phyloP scores from a whole-genome alignment of 1,140 invertebrate species.

The Drosophila malerkotliana region DNA sequence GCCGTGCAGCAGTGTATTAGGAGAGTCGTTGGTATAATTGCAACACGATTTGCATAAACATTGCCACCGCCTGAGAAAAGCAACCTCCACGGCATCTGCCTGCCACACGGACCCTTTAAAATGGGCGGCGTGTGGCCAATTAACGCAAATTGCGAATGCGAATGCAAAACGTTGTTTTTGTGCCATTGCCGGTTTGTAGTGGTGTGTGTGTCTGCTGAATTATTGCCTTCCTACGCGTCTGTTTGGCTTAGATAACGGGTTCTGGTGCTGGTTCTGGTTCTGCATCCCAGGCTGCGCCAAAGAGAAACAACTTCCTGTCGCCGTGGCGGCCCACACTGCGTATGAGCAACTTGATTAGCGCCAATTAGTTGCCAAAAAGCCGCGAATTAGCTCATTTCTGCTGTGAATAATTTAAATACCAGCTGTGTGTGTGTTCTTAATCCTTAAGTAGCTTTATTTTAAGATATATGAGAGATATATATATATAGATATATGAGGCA shows the following conservation, averaged over 20 bases:
- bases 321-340: slow-evolving; percentile 55
- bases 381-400: slow-evolving; percentile 61
- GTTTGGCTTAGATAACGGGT: slow-evolving; percentile 75
- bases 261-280: slow-evolving; percentile 13
- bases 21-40: slow-evolving; percentile 51
- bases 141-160: slow-evolving; percentile 64
- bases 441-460: slow-evolving; percentile 34
- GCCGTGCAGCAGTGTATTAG: slow-evolving; percentile 20
- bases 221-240: slow-evolving; percentile 54
- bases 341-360: slow-evolving; percentile 77
- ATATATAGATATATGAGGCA: not conserved
- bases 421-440: slow-evolving; percentile 1
- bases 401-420: slow-evolving; percentile 28
- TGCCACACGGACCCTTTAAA: slow-evolving; percentile 40
- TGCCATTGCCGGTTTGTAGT: slow-evolving; percentile 15
- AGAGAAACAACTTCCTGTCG: slow-evolving; percentile 26
- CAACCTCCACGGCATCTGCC: slow-evolving; percentile 40
- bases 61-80: slow-evolving; percentile 41
- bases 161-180: slow-evolving; percentile 3
- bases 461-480: too few species aligned
- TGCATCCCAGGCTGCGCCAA: slow-evolving; percentile 3
- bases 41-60: slow-evolving; percentile 77
- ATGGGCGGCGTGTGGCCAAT: slow-evolving; percentile 70
- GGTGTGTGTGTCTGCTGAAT: slow-evolving; percentile 53
- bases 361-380: slow-evolving; percentile 63